Conservation (phyloP, 2,888 invertebrate genomes). For the Dicycla oo region DNA sequence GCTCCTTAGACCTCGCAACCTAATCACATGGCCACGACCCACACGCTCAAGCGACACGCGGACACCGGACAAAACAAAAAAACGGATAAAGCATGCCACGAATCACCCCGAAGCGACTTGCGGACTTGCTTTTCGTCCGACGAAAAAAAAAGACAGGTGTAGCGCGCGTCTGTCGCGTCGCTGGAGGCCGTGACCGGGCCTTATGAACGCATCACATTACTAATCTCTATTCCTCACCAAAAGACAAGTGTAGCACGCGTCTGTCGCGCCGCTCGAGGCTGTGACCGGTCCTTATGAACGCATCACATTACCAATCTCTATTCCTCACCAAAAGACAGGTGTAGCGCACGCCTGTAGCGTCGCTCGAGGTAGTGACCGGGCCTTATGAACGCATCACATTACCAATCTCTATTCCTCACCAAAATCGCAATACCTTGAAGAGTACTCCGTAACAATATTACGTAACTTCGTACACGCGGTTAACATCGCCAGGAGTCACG, state of each 20-base stretch:
- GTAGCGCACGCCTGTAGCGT: too few relatives aligned
- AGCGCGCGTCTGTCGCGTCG: not conserved
- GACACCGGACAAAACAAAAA: not conserved
- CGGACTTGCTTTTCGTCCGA: too few relatives aligned
- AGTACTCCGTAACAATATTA: constrained; percentile 26
- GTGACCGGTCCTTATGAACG: not conserved
- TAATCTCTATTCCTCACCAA: constrained; percentile 28
- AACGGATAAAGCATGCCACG: not conserved
- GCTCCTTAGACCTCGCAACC: not conserved
- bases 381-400: constrained; percentile 14
- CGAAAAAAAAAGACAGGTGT: not conserved
- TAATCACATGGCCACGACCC: not conserved
- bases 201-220: constrained; percentile 13
- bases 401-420: constrained; percentile 22
- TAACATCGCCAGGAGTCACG: constrained; percentile 9
- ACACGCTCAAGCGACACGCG: not conserved
- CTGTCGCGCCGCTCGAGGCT: too few relatives aligned
- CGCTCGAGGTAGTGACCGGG: too few relatives aligned
- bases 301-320: constrained; percentile 17
- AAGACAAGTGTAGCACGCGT: too few relatives aligned
- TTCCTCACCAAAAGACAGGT: constrained; percentile 42
- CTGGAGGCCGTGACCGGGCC: not conserved
- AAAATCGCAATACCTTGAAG: constrained; percentile 23
- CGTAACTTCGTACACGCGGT: constrained; percentile 33
- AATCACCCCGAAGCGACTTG: too few relatives aligned